Evolutionary conservation across 2,797 vertebrate genomes (phyloP).

Genomic region (Gallirallus australis): DNA sequence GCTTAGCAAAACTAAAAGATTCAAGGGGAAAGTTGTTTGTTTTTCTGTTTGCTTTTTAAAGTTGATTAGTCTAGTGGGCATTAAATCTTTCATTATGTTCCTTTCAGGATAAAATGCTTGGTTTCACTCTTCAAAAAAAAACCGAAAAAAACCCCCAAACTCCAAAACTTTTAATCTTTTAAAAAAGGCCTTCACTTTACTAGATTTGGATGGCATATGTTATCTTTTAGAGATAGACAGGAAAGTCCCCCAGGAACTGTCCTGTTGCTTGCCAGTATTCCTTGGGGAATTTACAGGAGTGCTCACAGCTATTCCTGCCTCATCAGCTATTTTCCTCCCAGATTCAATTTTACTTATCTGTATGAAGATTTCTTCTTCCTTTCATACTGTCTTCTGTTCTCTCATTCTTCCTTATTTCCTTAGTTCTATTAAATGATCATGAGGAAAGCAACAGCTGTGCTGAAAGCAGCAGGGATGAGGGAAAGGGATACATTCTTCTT

Average conservation of each 20-base stretch:
- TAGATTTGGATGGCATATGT: slow-evolving; percentile 14
- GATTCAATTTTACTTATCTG: slow-evolving; percentile 38
- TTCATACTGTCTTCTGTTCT: slow-evolving; percentile 13
- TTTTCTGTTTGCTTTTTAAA: neutral
- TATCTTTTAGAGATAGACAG: neutral
- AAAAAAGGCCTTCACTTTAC: slow-evolving; percentile 40
- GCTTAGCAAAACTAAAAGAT: slow-evolving; percentile 38
- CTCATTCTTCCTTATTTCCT: slow-evolving; percentile 19
- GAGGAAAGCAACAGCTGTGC: slow-evolving; percentile 15
- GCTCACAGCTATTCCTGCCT: slow-evolving; percentile 4
- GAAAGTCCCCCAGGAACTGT: neutral
- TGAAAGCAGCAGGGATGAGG: neutral
- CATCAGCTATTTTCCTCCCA: slow-evolving; percentile 42
- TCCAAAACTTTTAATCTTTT: neutral
- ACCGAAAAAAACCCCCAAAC: too few relatives aligned
- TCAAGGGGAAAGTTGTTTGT: neutral
- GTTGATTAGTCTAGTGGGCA: slow-evolving; percentile 48
- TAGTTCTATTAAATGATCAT: slow-evolving; percentile 8
- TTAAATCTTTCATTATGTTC: slow-evolving; percentile 65
- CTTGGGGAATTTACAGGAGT: neutral
- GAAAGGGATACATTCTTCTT: neutral
- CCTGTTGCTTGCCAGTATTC: neutral
- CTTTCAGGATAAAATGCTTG: slow-evolving; percentile 44
- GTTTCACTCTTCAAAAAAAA: neutral
- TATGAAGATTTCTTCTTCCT: neutral